Evolutionary conservation across 2,888 invertebrate species (phyloP), one percentile per base, ranked within the genome.

Genomic region (Drymonia ruficornis): DNA sequence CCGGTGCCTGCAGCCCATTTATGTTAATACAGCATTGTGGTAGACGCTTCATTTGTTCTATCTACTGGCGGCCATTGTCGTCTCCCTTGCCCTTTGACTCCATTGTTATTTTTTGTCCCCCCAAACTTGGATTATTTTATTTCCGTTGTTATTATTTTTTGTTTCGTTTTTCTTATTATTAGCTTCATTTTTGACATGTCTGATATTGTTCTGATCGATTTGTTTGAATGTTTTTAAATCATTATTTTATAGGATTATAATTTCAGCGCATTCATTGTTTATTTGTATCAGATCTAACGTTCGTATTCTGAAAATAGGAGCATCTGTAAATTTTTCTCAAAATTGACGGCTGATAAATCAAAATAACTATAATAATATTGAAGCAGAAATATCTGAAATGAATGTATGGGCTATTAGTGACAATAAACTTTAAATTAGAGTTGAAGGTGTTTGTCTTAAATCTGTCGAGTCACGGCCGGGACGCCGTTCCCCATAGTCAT

Each of bases 61-160:
- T 87, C 87, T 80, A 62, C 69, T 70, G 68, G 68, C 70, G 68
- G 68, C 81, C 79, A 88, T 91, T 91, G 91, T 91, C 87, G 86
- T 85, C 77, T 73, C 64, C 60, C 56, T 57, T 90, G 87, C 86
- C 89, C 91, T 91, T 90, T 91, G 91, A 90, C 92, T 90, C 88
- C 60, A 91, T 91, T 92, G 92, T 92, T 86, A 81, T 89, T 92
- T 91, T 91, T 91, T 91, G 86, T 90, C 78, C 81, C 81, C 76
- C 74, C 80, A 72, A 74, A 76, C 76, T 69, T 74, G 84, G 90
- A 91, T 90, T 86, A 91, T 91, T 92, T 92, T 88, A 92, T 92
- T 90, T 91, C 91, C 91, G 89, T 88, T 89, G 76, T 81, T 82
- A 76, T 80, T 72, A 77, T 87, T 84, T 87, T 84, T 86, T 86